Base-by-base conservation (phyloP, 2,113 vertebrate genomes). In the Varanus salvator region DNA sequence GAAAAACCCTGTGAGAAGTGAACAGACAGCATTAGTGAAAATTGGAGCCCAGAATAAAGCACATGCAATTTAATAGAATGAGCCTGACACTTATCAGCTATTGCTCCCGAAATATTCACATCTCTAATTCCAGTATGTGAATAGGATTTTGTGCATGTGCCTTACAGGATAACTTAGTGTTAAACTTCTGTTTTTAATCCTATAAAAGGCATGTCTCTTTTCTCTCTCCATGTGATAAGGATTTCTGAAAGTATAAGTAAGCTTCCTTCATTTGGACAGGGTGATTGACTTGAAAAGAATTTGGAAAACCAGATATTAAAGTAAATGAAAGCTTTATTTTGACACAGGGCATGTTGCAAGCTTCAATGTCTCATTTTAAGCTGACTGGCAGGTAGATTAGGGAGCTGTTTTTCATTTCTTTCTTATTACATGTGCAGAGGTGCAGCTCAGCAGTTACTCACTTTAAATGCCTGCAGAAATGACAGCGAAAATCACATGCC, bases 171-270 rank as follows among this genome's bases (percentile, higher is more conserved):
- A 29, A 85, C 23, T 74, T 85, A 11, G 21, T 17, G 50, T 71
- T 60, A 38, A 64, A 48, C 44, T 86, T 77, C 25, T 76, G 64
- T 86, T 86, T 86, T 76, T 74, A 68, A 78, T 87, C 74, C 50
- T 87, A 78, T 78, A 78, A 66, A 48, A 44, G 60, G 27, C 68
- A 44, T 66, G 74, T 44, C 38, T 66, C 74, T 21, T 15, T 17
- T 7, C 74, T 21, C 34, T 48, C 48, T 87, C 50, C 86, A 87
- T 50, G 75, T 78, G 86, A 87, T 14, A 12, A 48, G 44, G 86
- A 78, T 78, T 87, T 87, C 75, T 77, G 34, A 78, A 87, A 66
- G 38, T 2, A 77, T 31, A 64, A 77, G 7, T 31, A 87, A 66
- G 57, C 21, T 77, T 87, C 38, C 57, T 48, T 64, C 75, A n/a